Evolutionary conservation across 2,888 invertebrate species (phyloP), one percentile per base, ranked within the genome.

Genomic region (Neoscelio sp.): DNA sequence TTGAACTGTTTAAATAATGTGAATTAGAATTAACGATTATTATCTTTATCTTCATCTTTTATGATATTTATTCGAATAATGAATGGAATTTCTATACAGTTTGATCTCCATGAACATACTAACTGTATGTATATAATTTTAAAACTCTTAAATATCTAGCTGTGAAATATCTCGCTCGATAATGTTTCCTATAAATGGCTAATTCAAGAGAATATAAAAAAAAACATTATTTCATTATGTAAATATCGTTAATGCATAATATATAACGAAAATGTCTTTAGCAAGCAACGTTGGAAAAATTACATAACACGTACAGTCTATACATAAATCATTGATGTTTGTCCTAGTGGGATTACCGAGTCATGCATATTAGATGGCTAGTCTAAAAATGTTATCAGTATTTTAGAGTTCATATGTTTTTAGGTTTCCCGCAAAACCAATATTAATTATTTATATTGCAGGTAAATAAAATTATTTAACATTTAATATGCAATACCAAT

Each of bases 51-150:
- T 50, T 10, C 3, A 64, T n/a, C n/a, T n/a, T n/a, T n/a, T n/a
- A n/a, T n/a, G n/a, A n/a, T n/a, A n/a, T 8, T 18, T 64, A 56
- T 54, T 44, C 20, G 3, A 56, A 18, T 13, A 26, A 44, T 18
- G 56, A 28, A n/a, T 23, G 48, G 46, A 68, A 56, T 56, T 46
- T 48, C 68, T 23, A 18, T 33, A 48, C 20, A 68, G 56, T 46
- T 46, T 35, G 13, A 44, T 68, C 68, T 35, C 12, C 33, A n/a
- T n/a, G n/a, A n/a, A 8, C 17, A 46, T 4, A n/a, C n/a, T n/a
- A n/a, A n/a, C n/a, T n/a, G n/a, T n/a, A n/a, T n/a, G n/a, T n/a
- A n/a, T n/a, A n/a, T n/a, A n/a, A n/a, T n/a, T n/a, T n/a, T n/a
- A n/a, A n/a, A n/a, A n/a, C n/a, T n/a, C n/a, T n/a, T n/a, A n/a